Conservation (phyloP, 2,888 invertebrate genomes). For the Papilio elwesi region DNA sequence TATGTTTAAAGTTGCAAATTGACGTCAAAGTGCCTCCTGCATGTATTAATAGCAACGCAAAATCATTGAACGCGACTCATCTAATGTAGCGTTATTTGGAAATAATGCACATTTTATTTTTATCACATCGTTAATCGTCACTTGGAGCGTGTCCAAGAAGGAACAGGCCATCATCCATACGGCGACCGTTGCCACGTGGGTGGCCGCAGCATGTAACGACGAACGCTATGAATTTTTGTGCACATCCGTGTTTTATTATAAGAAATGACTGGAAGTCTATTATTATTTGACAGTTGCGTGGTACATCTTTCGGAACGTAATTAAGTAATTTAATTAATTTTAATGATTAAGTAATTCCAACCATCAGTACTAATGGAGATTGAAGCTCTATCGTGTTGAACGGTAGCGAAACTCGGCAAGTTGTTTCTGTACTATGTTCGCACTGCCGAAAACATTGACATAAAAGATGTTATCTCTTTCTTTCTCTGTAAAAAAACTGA, state of each 20-base stretch:
- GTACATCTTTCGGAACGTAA: neutral
- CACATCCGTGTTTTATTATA: conserved; percentile 15
- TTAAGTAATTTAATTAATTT: neutral
- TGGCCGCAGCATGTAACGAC: conserved; percentile 41
- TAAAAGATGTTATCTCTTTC: too few relatives aligned
- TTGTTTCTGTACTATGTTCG: too few relatives aligned
- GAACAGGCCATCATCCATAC: conserved; percentile 50
- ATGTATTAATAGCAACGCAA: conserved; percentile 45
- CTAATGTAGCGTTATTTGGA: conserved; percentile 61
- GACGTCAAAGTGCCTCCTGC: neutral
- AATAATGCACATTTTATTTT: conserved; percentile 72
- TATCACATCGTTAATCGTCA: conserved; percentile 69
- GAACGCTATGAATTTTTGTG: conserved; percentile 20
- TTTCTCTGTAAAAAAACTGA: too few relatives aligned
- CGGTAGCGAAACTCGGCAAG: neutral
- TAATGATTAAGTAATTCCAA: too few relatives aligned
- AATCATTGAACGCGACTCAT: conserved; percentile 51
- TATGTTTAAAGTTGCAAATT: neutral
- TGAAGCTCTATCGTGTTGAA: neutral
- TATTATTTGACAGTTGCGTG: conserved; percentile 2
- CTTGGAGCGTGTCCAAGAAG: conserved; percentile 71
- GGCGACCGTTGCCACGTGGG: conserved; percentile 48
- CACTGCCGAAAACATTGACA: too few relatives aligned
- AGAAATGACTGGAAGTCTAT: conserved; percentile 13
- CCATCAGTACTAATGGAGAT: neutral